Conservation (phyloP, 2,888 invertebrate genomes). For the Lasioglossum vierecki region DNA sequence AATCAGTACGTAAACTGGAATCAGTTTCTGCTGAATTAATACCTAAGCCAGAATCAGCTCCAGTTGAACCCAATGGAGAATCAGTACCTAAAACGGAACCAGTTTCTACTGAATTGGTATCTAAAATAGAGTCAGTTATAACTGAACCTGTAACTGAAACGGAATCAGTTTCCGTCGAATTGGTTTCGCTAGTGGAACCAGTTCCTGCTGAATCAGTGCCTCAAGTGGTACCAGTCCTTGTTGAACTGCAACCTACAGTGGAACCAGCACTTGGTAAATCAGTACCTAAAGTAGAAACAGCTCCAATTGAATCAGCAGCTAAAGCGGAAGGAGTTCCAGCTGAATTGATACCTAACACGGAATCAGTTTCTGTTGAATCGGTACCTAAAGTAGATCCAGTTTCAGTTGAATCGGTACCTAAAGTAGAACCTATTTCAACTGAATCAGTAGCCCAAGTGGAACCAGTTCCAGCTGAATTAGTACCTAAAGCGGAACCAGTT, state of each 20-base stretch:
- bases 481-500: neutral
- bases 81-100: neutral
- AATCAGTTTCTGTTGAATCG: neutral
- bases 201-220: neutral
- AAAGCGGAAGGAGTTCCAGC: neutral
- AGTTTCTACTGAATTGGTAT: neutral
- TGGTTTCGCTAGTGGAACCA: neutral
- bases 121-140: neutral
- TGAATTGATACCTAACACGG: neutral
- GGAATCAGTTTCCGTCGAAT: neutral
- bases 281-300: neutral
- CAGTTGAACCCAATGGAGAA: neutral
- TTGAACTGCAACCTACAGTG: neutral
- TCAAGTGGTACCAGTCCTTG: neutral
- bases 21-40: neutral
- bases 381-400: neutral
- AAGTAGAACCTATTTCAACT: neutral
- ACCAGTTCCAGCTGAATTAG: neutral
- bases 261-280: neutral
- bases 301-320: neutral
- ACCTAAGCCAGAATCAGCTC: neutral
- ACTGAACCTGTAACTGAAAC: neutral
- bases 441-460: neutral
- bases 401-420: neutral
- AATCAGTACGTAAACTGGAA: neutral